Evolutionary conservation across 53 echinoderm and acorn worm genomes (phyloP).

Genomic region (Patiria pectinifera): DNA sequence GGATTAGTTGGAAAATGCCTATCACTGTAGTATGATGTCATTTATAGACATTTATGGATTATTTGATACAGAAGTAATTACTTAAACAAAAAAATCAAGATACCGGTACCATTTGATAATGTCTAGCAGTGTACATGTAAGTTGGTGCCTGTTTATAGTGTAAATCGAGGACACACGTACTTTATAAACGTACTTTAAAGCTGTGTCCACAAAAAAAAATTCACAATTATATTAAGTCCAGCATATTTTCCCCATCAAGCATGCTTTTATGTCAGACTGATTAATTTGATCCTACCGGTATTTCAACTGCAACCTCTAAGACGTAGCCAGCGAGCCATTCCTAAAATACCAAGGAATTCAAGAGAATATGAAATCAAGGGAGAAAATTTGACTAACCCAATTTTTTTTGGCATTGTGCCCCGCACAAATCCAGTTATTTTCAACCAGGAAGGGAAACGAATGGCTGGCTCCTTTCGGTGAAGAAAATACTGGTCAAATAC

Average conservation of each 20-base stretch:
- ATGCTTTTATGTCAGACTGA: no score
- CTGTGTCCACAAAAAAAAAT: no score
- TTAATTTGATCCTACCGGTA: no score
- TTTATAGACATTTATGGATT: neutral
- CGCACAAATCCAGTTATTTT: neutral
- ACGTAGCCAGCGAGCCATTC: neutral
- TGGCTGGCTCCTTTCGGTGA: neutral
- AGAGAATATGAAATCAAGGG: no score
- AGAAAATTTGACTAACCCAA: no score
- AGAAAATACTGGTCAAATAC: neutral
- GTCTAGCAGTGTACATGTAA: neutral
- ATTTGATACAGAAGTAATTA: conserved; percentile 1
- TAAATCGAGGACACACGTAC: no score
- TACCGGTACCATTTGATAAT: neutral
- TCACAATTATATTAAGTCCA: no score
- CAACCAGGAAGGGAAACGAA: no score
- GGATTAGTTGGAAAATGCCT: conserved; percentile 8
- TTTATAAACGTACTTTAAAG: no score
- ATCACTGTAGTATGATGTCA: neutral
- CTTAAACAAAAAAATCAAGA: neutral
- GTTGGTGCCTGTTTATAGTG: no score
- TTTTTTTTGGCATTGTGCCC: neutral
- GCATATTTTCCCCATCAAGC: no score
- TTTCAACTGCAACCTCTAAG: neutral
- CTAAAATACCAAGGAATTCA: no score